These are phyloP conservation scores for Hesperophylax magnus DNA, from an alignment of 1,140 invertebrate genomes.

Conservation along the genomic window DNA sequence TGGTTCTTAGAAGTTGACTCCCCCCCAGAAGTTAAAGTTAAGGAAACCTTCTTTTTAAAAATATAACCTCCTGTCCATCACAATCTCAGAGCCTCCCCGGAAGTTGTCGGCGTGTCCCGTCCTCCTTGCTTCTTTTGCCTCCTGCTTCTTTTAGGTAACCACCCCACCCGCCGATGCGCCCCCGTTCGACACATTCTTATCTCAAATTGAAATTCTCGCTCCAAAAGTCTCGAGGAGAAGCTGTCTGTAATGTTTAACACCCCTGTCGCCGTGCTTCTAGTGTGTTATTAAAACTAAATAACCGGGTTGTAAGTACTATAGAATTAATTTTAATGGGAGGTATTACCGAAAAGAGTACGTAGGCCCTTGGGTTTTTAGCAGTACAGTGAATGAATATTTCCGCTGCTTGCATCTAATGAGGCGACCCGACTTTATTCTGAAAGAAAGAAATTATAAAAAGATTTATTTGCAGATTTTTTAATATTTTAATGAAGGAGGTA, in stretches of 20 bases:
- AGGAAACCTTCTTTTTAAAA: not conserved
- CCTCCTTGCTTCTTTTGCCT: constrained; percentile 6
- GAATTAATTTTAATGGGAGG: constrained; percentile 46
- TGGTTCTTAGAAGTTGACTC: no score
- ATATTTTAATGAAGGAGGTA: no score
- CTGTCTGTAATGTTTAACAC: constrained; percentile 36
- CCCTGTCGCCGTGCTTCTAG: constrained; percentile 9
- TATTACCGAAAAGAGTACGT: not conserved
- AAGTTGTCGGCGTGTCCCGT: constrained; percentile 32
- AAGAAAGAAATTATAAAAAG: not conserved
- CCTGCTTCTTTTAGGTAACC: not conserved
- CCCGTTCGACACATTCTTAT: constrained; percentile 57
- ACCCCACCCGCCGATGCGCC: constrained; percentile 8
- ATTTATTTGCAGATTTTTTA: no score
- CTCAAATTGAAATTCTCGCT: constrained; percentile 58
- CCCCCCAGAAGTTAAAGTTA: not conserved
- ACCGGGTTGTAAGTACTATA: constrained; percentile 41
- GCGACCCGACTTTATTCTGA: not conserved
- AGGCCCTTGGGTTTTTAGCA: not conserved
- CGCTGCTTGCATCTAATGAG: constrained; percentile 14
- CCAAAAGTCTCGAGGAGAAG: constrained; percentile 27
- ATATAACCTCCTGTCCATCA: constrained; percentile 29
- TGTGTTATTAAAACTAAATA: constrained; percentile 56
- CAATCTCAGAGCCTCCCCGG: not conserved
- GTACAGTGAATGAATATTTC: not conserved